These are phyloP conservation scores for Drosophila fungiperda DNA, from an alignment of 2,888 invertebrate species.

Conservation along the genomic window DNA sequence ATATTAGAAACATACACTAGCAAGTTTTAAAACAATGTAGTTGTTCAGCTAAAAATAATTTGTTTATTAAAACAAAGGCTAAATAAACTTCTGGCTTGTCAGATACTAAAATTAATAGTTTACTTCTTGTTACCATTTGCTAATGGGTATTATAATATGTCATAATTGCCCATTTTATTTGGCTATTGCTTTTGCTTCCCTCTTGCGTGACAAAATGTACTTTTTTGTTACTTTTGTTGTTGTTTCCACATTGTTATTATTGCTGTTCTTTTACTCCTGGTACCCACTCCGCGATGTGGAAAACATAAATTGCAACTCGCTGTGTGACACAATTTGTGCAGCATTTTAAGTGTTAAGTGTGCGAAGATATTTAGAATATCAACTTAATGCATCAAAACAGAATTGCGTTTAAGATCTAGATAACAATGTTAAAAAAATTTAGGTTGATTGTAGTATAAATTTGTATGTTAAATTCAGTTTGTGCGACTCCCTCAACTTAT, in stretches of 20 bases:
- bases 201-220: conserved; percentile 40
- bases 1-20: neutral
- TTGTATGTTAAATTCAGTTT: conserved; percentile 12
- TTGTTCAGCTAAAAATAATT: neutral
- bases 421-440: neutral
- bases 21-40: neutral
- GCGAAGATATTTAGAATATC: conserved; percentile 53
- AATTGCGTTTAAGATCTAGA: neutral
- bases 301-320: conserved; percentile 29
- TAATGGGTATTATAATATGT: neutral
- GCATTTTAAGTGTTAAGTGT: conserved; percentile 46
- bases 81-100: no score
- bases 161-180: conserved; percentile 10
- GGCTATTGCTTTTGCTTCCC: conserved; percentile 19
- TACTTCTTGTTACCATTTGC: neutral
- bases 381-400: conserved; percentile 16
- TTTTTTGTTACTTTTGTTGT: conserved; percentile 19
- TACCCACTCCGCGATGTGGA: neutral
- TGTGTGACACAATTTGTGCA: conserved; percentile 49
- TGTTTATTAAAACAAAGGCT: no score
- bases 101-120: neutral
- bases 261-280: conserved; percentile 8
- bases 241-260: conserved; percentile 14
- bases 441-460: conserved; percentile 16
- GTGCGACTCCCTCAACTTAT: neutral